Evolutionary conservation across 2,113 vertebrate species (phyloP), one percentile per base, ranked within the genome.

Genomic region (Entelurus aequoreus): DNA sequence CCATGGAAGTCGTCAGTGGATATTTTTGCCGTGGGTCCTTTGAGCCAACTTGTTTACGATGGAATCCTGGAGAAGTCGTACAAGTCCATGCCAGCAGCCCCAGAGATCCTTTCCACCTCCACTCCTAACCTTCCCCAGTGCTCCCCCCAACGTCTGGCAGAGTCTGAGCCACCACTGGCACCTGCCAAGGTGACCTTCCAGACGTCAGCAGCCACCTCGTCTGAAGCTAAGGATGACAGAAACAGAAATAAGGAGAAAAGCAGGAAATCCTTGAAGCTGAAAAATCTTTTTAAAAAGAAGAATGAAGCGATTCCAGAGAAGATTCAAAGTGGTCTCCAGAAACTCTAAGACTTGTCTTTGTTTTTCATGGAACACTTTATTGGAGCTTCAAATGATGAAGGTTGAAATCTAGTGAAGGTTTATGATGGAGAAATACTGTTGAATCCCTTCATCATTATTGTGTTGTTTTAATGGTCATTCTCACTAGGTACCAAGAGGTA

Each of bases 241-340:
- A 76, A 16, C 64, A 86, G 68, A 13, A 76, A 86, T 1, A 92
- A 91, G 60, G 92, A 94, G 72, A 97, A 95, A 81, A 89, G 42
- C 80, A 97, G 92, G 89, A 98, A 94, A 86, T 86, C 93, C 63
- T 90, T 93, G 1, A 97, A 93, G 90, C 91, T 98, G 8, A 98
- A 95, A 91, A 96, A 88, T 73, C 90, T 96, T 71, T 96, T 98
- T 77, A 98, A 94, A 90, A 98, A 94, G 89, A 98, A 94, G 84
- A 80, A 76, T 15, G 86, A 90, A 15, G 37, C 74, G 2, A 19
- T 60, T 59, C 44, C 79, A 63, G 85, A 85, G 53, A 87, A 79
- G 60, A 47, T 69, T 69, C 75, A 84, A 50, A 82, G 84, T 54
- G 84, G 84, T 55, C 78, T 86, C 14, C 66, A 87, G 72, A 89